phyloP scores from a whole-genome alignment of 2,113 vertebrate genomes.

The Nesogale talazaci region DNA sequence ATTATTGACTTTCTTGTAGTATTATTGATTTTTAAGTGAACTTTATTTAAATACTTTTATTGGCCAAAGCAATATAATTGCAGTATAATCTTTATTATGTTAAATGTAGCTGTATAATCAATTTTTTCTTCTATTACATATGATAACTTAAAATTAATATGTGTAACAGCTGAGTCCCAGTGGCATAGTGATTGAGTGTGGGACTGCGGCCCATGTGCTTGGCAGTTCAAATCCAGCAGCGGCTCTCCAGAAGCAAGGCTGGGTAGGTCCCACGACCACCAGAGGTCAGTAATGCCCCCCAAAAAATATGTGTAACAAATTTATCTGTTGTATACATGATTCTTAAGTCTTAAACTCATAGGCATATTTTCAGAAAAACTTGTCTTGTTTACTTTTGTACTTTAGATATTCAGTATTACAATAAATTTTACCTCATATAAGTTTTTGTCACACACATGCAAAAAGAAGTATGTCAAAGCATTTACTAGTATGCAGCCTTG shows the following conservation, averaged over 20 bases:
- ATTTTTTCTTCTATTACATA: neutral
- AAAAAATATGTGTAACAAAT: too few relatives aligned
- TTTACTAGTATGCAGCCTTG: neutral
- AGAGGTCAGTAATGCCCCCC: too few relatives aligned
- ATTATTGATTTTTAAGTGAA: slow-evolving; percentile 3
- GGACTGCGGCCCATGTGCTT: too few relatives aligned
- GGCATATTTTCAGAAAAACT: neutral
- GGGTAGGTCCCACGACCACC: too few relatives aligned
- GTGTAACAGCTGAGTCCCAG: too few relatives aligned
- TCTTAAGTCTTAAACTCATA: too few relatives aligned
- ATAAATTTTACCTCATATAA: neutral
- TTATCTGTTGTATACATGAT: too few relatives aligned
- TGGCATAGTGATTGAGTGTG: too few relatives aligned
- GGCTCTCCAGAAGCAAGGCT: too few relatives aligned
- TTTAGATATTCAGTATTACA: neutral
- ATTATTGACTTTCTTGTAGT: neutral
- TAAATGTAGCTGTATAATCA: neutral
- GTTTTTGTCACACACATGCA: neutral
- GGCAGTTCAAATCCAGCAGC: too few relatives aligned
- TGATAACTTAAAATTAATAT: neutral
- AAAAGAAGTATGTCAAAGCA: neutral
- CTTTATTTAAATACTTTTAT: neutral
- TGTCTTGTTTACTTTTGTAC: neutral
- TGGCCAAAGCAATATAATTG: neutral
- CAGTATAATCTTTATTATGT: neutral